These are phyloP conservation scores for Cebidichthys violaceus DNA, from an alignment of 2,113 vertebrate species.

Conservation along the genomic window DNA sequence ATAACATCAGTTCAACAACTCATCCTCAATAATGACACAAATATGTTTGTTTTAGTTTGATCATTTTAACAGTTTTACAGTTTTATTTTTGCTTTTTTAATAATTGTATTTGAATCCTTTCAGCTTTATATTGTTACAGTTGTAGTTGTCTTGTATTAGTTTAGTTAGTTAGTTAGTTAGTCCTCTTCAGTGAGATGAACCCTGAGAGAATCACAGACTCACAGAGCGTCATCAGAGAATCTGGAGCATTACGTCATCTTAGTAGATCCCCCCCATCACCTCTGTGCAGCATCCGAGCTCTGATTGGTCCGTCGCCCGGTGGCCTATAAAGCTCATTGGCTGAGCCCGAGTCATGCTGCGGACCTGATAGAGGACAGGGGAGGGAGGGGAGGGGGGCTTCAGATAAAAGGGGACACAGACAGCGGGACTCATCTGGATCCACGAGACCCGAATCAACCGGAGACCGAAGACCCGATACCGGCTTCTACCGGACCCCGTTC, in stretches of 20 bases:
- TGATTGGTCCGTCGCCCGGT: constrained; percentile 48
- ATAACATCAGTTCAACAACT: no score
- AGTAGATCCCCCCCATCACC: neutral
- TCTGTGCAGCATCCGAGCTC: constrained; percentile 55
- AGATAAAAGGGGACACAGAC: constrained; percentile 54
- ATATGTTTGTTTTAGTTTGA: no score
- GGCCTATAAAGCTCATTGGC: constrained; percentile 58
- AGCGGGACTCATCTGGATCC: constrained; percentile 38
- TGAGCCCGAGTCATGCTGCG: constrained; percentile 48
- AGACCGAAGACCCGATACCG: neutral
- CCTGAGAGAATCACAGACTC: neutral
- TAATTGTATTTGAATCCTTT: no score
- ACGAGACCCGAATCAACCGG: neutral
- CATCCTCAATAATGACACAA: neutral
- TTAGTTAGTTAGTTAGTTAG: no score
- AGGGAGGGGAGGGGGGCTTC: neutral
- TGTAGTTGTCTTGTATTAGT: neutral
- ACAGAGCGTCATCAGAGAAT: constrained; percentile 53
- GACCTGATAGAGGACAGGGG: constrained; percentile 50
- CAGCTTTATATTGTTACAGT: no score
- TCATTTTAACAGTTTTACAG: neutral
- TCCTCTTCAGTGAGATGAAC: no score
- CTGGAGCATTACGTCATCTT: constrained; percentile 79
- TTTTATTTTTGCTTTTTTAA: no score
- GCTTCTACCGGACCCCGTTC: neutral